A percentile compares a stretch with the other conserved stretches of the same genome.
phyloP scores from a whole-genome alignment of 1,140 invertebrate species.

The Drosophila suzukii region DNA sequence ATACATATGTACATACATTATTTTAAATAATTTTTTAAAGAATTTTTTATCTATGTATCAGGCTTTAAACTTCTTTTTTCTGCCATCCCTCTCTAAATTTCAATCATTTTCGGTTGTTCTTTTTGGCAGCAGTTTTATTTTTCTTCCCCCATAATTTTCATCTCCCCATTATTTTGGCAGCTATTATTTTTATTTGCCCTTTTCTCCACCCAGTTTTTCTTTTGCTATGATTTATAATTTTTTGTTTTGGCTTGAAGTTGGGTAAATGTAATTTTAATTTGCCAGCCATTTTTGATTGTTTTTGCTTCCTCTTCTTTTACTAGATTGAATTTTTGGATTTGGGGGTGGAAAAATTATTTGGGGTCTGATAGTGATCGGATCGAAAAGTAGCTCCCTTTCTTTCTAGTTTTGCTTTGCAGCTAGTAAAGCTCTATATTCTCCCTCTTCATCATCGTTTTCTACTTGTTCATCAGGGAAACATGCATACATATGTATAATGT shows the following conservation, averaged over 20 bases:
- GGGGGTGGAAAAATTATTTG: constrained; percentile 7
- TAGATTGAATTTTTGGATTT: constrained; percentile 17
- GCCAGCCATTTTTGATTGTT: constrained; percentile 25
- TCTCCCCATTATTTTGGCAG: not conserved
- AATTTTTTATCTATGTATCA: not conserved
- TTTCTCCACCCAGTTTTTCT: not conserved
- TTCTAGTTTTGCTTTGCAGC: not conserved
- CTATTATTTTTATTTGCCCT: constrained; percentile 11
- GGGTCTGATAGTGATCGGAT: constrained; percentile 8
- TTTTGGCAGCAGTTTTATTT: not conserved
- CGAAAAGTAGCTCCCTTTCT: not conserved
- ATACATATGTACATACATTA: no score
- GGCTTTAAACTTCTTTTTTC: not conserved
- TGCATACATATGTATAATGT: not conserved
- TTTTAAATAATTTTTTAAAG: not conserved
- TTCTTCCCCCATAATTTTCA: not conserved
- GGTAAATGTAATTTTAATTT: constrained; percentile 19
- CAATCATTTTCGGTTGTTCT: not conserved
- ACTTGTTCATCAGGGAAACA: not conserved
- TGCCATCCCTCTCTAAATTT: not conserved
- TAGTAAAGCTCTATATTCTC: constrained; percentile 9
- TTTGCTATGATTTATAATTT: not conserved
- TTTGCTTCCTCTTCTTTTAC: constrained; percentile 8
- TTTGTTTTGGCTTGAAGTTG: constrained; percentile 8
- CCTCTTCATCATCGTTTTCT: constrained; percentile 2